A percentile compares a stretch with the other conserved stretches of the same genome.
Conservation (phyloP, 2,797 vertebrate genomes). For the Gallinago nigripennis region DNA sequence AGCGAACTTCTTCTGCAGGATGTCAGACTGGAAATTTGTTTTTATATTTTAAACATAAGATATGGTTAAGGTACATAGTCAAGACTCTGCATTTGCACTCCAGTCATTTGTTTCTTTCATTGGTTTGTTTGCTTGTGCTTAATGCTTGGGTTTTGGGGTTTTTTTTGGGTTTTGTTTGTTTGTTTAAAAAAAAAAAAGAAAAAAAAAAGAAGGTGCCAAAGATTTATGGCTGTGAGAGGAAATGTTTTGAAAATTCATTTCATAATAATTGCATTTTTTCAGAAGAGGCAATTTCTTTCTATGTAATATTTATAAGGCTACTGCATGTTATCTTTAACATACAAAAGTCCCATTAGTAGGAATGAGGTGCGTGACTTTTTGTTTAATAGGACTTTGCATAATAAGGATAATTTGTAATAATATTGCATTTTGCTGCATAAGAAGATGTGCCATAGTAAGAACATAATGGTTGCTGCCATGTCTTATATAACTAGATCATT, state of each 20-base stretch:
- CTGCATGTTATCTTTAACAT: conserved; percentile 63
- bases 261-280: conserved; percentile 5
- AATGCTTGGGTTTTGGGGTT: not conserved
- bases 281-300: not conserved
- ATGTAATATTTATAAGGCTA: conserved; percentile 32
- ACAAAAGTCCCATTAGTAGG: conserved; percentile 45
- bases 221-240: not conserved
- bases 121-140: not conserved
- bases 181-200: not conserved
- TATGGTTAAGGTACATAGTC: not conserved
- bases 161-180: not conserved
- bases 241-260: conserved; percentile 38
- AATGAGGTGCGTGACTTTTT: conserved; percentile 61
- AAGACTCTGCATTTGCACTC: not conserved
- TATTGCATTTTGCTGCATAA: conserved; percentile 49
- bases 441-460: conserved; percentile 40
- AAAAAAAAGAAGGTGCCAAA: not conserved
- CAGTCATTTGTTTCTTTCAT: not conserved
- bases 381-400: conserved; percentile 64
- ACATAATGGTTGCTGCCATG: conserved; percentile 25
- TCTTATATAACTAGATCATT: conserved; percentile 54
- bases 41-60: not conserved
- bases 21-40: not conserved
- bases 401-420: conserved; percentile 70
- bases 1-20: not conserved